Evolutionary conservation across 2,888 invertebrate species (phyloP).

Genomic region (Apamea epomidion): DNA sequence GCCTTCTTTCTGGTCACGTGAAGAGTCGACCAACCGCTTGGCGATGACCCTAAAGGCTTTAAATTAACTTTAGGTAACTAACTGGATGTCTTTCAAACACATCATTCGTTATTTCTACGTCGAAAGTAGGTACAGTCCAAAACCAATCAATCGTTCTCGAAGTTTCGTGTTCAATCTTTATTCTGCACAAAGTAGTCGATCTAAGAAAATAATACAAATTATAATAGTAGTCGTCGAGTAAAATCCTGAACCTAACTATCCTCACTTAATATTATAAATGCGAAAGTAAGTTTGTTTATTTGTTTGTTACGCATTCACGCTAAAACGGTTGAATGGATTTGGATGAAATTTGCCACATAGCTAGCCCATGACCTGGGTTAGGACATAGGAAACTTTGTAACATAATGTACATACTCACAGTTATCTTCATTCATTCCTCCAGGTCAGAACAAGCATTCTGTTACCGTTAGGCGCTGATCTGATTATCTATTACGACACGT

Average conservation of each 20-base stretch:
- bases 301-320: no score
- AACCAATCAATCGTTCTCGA: background rate
- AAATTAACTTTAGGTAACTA: background rate
- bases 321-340: background rate
- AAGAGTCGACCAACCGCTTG: no score
- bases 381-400: background rate
- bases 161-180: background rate
- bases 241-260: no score
- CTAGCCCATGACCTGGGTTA: background rate
- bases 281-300: no score
- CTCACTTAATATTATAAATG: no score
- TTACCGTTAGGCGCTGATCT: no score
- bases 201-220: background rate
- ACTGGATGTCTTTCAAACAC: background rate
- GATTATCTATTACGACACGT: no score
- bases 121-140: background rate
- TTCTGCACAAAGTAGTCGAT: background rate
- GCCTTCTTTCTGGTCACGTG: no score
- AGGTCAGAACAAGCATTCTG: no score
- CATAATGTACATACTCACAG: no score
- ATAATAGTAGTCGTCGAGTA: background rate
- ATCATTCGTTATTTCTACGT: background rate
- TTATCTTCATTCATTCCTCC: no score
- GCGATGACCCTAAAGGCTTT: no score
- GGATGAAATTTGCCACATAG: background rate